phyloP scores from a whole-genome alignment of 2,888 invertebrate genomes.

The Polymixis flavicincta region DNA sequence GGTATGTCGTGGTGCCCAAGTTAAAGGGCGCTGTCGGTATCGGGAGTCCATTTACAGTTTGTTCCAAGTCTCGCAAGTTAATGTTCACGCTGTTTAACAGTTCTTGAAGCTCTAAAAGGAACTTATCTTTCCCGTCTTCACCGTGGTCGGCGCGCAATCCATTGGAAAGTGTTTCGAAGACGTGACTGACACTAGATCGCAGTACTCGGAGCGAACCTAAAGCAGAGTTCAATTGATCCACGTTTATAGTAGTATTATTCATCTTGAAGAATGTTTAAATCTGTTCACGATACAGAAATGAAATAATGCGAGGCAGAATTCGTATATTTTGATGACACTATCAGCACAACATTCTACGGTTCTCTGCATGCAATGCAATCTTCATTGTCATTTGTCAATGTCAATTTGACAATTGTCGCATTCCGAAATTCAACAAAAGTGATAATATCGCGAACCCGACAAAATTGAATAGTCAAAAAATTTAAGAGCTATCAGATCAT shows the following conservation, averaged over 20 bases:
- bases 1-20: slow-evolving; percentile 95
- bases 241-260: slow-evolving; percentile 78
- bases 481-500: too few relatives aligned
- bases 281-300: background rate
- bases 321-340: background rate
- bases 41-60: slow-evolving; percentile 92
- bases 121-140: slow-evolving; percentile 95
- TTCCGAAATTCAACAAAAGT: too few relatives aligned
- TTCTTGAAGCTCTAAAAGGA: slow-evolving; percentile 95
- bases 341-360: background rate
- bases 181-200: slow-evolving; percentile 95
- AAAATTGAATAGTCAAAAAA: too few relatives aligned
- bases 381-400: background rate
- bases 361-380: too few relatives aligned
- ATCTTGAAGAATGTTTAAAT: slow-evolving; percentile 61
- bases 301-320: background rate
- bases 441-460: too few relatives aligned
- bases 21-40: slow-evolving; percentile 95
- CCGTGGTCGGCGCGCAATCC: slow-evolving; percentile 95
- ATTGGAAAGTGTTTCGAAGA: slow-evolving; percentile 96
- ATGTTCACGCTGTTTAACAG: slow-evolving; percentile 94
- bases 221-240: slow-evolving; percentile 94
- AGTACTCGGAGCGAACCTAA: slow-evolving; percentile 94
- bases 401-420: background rate
- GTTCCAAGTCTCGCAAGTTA: slow-evolving; percentile 96